A percentile compares a stretch with the other conserved stretches of the same genome.
Evolutionary conservation across 2,888 invertebrate species (phyloP).

Genomic region (Penaeus monodon): DNA sequence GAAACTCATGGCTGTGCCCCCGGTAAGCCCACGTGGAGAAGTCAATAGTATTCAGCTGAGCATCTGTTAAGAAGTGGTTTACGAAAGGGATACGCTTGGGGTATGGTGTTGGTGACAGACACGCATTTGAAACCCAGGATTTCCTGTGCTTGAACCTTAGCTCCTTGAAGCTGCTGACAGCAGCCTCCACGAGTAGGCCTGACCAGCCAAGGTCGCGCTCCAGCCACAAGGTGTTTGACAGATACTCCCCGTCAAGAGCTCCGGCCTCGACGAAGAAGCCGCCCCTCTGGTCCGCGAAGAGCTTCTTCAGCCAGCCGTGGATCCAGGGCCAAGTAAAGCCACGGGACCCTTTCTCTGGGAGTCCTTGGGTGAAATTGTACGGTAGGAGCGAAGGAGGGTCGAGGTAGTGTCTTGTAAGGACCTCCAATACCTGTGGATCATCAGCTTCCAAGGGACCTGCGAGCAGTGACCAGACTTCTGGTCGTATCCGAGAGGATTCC

Average conservation of each 20-base stretch:
- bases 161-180: slow-evolving; percentile 4
- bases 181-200: slow-evolving; percentile 37
- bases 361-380: slow-evolving; percentile 12
- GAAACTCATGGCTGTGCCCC: slow-evolving; percentile 19
- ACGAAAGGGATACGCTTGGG: slow-evolving; percentile 28
- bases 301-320: not conserved
- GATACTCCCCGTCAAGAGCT: slow-evolving; percentile 39
- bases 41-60: too few species aligned
- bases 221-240: slow-evolving; percentile 46
- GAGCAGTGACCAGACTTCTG: not conserved
- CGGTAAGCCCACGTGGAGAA: slow-evolving; percentile 6
- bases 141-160: slow-evolving; percentile 25
- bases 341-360: too few species aligned
- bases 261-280: slow-evolving; percentile 52
- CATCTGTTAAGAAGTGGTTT: not conserved
- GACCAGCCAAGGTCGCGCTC: slow-evolving; percentile 43
- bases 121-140: slow-evolving; percentile 32
- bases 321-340: slow-evolving; percentile 18
- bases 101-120: slow-evolving; percentile 21
- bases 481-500: not conserved
- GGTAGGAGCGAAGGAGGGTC: slow-evolving; percentile 33
- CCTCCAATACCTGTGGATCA: not conserved
- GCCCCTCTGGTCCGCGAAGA: slow-evolving; percentile 3
- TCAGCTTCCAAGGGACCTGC: not conserved
- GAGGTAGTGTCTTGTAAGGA: slow-evolving; percentile 3